phyloP scores from a whole-genome alignment of 2,797 vertebrate genomes.

The Hyperoplus immaculatus region DNA sequence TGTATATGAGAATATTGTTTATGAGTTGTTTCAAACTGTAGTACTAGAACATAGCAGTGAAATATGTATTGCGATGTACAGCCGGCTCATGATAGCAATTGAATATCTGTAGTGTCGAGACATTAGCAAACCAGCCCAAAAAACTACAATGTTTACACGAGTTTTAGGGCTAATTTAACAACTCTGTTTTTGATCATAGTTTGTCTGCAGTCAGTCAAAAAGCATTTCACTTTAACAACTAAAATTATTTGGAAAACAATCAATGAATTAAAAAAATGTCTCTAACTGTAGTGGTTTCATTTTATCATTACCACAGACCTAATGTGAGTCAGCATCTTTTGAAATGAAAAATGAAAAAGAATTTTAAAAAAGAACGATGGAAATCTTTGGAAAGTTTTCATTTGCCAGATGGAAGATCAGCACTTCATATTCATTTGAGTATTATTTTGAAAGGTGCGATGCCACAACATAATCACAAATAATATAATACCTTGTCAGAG shows the following conservation, averaged over 20 bases:
- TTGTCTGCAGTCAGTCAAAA: neutral
- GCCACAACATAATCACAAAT: constrained; percentile 6
- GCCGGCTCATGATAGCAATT: neutral
- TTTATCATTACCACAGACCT: neutral
- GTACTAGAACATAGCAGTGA: neutral
- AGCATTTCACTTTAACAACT: neutral
- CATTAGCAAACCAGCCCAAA: no score
- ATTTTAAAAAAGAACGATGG: neutral
- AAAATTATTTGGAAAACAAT: neutral
- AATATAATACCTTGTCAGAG: constrained; percentile 1
- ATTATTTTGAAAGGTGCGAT: constrained; percentile 23
- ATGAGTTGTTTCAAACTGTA: neutral
- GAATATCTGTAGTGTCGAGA: no score
- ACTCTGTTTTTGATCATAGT: no score
- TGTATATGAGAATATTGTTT: neutral
- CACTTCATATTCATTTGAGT: neutral
- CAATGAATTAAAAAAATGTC: neutral
- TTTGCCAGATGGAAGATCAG: constrained; percentile 22
- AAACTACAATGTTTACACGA: no score
- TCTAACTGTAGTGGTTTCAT: neutral
- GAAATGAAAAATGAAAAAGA: neutral
- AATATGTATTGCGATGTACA: neutral
- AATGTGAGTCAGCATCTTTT: neutral
- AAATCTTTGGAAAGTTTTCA: neutral
- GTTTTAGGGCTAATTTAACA: no score